A percentile compares a stretch with the other conserved stretches of the same genome.
Evolutionary conservation across 2,797 vertebrate genomes (phyloP).

Genomic region (Sparus aurata): DNA sequence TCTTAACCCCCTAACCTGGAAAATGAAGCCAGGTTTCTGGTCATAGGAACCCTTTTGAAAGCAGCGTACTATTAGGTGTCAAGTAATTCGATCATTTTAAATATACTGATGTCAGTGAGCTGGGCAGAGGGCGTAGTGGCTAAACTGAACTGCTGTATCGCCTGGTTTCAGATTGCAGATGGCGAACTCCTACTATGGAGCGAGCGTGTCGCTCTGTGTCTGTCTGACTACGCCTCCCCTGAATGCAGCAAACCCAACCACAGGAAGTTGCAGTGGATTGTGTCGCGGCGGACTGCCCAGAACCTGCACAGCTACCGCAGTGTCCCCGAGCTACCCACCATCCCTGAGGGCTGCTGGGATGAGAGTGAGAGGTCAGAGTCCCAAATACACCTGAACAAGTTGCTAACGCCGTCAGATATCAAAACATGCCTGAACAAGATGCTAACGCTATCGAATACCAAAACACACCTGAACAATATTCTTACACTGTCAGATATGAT

Average conservation of each 20-base stretch:
- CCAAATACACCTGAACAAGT: background rate
- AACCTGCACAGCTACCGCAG: slow-evolving; percentile 94
- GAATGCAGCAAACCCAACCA: slow-evolving; percentile 97
- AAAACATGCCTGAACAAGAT: background rate
- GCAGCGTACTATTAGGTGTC: background rate
- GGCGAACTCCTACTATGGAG: slow-evolving; percentile 92
- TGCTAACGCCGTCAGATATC: background rate
- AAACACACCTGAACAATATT: no score
- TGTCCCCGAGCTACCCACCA: slow-evolving; percentile 94
- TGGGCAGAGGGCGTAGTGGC: background rate
- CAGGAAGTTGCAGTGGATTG: slow-evolving; percentile 95
- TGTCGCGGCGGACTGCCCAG: slow-evolving; percentile 95
- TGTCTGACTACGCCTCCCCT: slow-evolving; percentile 94
- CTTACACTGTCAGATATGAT: no score
- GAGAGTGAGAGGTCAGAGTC: slow-evolving; percentile 89
- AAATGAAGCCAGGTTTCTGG: slow-evolving; percentile 13
- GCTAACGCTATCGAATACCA: no score
- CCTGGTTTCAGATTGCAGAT: slow-evolving; percentile 88
- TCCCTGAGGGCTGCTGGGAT: slow-evolving; percentile 92
- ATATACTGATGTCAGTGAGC: background rate
- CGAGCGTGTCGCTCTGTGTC: slow-evolving; percentile 92
- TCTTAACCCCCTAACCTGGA: slow-evolving; percentile 12
- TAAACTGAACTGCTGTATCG: background rate
- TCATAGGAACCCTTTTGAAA: background rate
- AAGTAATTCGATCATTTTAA: slow-evolving; percentile 21